A percentile compares a stretch with the other conserved stretches of the same genome.
Evolutionary conservation across 2,888 invertebrate species (phyloP).

Genomic region (Drosophila anomalata): DNA sequence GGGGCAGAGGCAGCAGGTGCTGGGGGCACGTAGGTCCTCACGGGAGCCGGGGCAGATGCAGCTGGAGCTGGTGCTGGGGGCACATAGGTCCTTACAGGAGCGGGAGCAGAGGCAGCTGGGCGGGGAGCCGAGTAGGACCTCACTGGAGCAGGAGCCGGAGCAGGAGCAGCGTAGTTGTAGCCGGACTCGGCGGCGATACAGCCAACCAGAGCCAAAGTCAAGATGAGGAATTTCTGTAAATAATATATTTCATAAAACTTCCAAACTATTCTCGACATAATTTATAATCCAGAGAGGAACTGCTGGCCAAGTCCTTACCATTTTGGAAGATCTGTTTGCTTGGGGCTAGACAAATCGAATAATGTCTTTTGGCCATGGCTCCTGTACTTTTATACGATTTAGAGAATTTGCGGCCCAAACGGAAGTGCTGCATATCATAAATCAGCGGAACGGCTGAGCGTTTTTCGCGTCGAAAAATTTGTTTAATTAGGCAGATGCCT

Average conservation of each 20-base stretch:
- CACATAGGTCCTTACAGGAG: slow-evolving; percentile 55
- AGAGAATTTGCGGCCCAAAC: slow-evolving; percentile 44
- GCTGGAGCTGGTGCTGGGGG: slow-evolving; percentile 43
- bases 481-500: slow-evolving; percentile 54
- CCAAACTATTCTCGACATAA: too few relatives aligned
- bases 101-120: slow-evolving; percentile 38
- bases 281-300: slow-evolving; percentile 21
- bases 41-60: slow-evolving; percentile 41
- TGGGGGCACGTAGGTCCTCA: slow-evolving; percentile 44
- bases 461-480: slow-evolving; percentile 47
- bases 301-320: slow-evolving; percentile 52
- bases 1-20: slow-evolving; percentile 44
- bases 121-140: slow-evolving; percentile 55
- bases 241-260: neutral
- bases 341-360: slow-evolving; percentile 57
- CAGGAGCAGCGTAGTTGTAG: slow-evolving; percentile 70
- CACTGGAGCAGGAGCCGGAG: slow-evolving; percentile 54
- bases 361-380: slow-evolving; percentile 49
- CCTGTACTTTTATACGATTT: slow-evolving; percentile 67
- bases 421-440: slow-evolving; percentile 72
- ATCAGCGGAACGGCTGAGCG: slow-evolving; percentile 52
- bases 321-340: slow-evolving; percentile 55
- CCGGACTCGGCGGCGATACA: slow-evolving; percentile 59
- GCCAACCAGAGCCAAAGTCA: slow-evolving; percentile 64
- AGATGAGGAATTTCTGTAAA: slow-evolving; percentile 62